Evolutionary conservation across 2,113 vertebrate species (phyloP), one percentile per base, ranked within the genome.

Genomic region (Microtus montanus): DNA sequence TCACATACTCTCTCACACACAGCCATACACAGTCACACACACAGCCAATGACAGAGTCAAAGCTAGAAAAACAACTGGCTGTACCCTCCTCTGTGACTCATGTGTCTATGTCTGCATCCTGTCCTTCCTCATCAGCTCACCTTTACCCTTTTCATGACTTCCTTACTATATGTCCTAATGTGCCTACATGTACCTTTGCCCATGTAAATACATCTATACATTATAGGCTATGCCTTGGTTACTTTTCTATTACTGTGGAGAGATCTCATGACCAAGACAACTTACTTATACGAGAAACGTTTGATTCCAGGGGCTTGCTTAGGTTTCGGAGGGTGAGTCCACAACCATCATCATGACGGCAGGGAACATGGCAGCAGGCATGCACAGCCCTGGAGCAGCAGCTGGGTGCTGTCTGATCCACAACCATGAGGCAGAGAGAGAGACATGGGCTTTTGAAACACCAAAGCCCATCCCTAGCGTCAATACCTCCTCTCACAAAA

Each of bases 1-100:
- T 28, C 17, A 20, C 17, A 20, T 1, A 19, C 8, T 13, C 3
- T 10, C 12, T 2, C 15, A 19, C 20, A 79, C 2, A 54, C 9
- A 54, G 52, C 35, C 49, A 79, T 3, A 19, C 11, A 79, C 8
- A 26, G 0, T 10, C 5, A 10, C 15, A 19, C 20, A 79, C 2
- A 54, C 9, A 54, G 52, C 52, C 49, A 79, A 22, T 11, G 30
- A 35, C 49, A 54, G 30, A 79, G 77, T 35, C 54, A 54, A 79
- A 35, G 15, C 49, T 80, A 20, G 33, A 35, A 35, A 80, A 54
- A 33, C 33, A 17, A 70, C 17, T 35, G n/a, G 19, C 33, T 54
- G 33, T n/a, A n/a, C 10, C 33, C 33, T n/a, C 78, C 20, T 80
- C 19, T 6, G 3, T 54, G 78, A 54, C 33, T n/a, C 9, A n/a